These are phyloP conservation scores for Rhipidura dahli DNA, from an alignment of 2,113 vertebrate species.

Conservation along the genomic window DNA sequence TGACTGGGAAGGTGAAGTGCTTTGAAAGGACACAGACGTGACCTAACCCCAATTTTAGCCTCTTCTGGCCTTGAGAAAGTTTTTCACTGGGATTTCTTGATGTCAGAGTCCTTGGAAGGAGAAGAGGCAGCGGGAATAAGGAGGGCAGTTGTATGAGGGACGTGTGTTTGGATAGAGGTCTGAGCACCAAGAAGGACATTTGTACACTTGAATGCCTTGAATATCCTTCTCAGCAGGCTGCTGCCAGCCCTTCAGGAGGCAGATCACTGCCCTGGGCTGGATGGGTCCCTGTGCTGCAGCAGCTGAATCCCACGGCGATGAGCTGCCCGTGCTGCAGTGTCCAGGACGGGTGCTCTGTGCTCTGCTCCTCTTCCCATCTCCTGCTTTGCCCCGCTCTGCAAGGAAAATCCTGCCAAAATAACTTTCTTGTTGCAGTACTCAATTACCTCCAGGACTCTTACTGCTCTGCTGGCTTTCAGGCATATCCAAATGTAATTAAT, in stretches of 20 bases:
- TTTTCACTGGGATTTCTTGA: background rate
- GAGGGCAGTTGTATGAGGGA: background rate
- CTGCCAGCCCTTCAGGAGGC: background rate
- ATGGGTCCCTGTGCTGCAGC: background rate
- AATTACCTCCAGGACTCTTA: background rate
- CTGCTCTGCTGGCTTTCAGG: background rate
- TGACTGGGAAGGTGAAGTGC: background rate
- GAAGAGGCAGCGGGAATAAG: background rate
- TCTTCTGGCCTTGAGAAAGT: background rate
- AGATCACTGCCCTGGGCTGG: background rate
- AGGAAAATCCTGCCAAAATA: background rate
- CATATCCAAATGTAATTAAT: conserved; percentile 56
- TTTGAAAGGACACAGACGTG: background rate
- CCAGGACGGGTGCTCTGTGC: background rate
- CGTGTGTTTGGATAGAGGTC: background rate
- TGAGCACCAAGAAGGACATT: background rate
- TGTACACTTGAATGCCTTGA: fast-evolving
- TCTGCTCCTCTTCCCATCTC: background rate
- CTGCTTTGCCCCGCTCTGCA: too few relatives aligned
- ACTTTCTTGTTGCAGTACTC: background rate
- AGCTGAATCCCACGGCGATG: background rate
- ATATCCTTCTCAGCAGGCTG: fast-evolving
- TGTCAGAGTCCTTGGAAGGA: background rate
- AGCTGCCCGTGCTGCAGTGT: background rate
- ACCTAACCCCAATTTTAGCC: background rate